These are phyloP conservation scores for Cordilura impudica DNA, from an alignment of 2,888 invertebrate species.

Conservation along the genomic window DNA sequence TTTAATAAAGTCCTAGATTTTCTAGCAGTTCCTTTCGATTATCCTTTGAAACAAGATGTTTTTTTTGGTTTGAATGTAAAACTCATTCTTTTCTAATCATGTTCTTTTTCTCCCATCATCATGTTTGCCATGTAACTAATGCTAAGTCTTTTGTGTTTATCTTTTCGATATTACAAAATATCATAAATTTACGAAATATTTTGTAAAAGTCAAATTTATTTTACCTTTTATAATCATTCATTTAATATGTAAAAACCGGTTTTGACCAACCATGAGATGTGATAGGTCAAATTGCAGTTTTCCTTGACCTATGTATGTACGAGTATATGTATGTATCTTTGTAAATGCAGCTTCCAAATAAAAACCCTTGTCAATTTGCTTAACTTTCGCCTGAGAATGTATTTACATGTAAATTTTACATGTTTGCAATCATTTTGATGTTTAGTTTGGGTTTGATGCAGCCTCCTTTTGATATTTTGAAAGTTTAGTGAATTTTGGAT, in stretches of 20 bases:
- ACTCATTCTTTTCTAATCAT: not conserved
- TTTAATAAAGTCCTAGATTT: too few species aligned
- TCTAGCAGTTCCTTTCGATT: too few species aligned
- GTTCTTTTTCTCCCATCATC: not conserved
- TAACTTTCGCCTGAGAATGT: not conserved
- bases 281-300: conserved; percentile 4
- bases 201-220: conserved; percentile 42
- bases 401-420: not conserved
- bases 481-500: conserved; percentile 15
- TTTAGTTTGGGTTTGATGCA: conserved; percentile 16
- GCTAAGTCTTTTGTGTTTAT: not conserved
- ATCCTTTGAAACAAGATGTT: too few species aligned
- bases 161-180: not conserved
- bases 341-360: not conserved
- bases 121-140: too few species aligned
- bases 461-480: conserved; percentile 5
- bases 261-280: not conserved
- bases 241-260: conserved; percentile 8
- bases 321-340: too few species aligned
- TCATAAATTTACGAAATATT: conserved; percentile 12
- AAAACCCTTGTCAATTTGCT: conserved; percentile 6
- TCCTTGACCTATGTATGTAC: not conserved
- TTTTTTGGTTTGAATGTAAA: not conserved
- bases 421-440: conserved; percentile 1
- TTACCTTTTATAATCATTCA: not conserved